Percentiles rank a stretch among this genome's conserved stretches.
phyloP scores from a whole-genome alignment of 2,888 invertebrate species.

The Malthinus flaveolus region DNA sequence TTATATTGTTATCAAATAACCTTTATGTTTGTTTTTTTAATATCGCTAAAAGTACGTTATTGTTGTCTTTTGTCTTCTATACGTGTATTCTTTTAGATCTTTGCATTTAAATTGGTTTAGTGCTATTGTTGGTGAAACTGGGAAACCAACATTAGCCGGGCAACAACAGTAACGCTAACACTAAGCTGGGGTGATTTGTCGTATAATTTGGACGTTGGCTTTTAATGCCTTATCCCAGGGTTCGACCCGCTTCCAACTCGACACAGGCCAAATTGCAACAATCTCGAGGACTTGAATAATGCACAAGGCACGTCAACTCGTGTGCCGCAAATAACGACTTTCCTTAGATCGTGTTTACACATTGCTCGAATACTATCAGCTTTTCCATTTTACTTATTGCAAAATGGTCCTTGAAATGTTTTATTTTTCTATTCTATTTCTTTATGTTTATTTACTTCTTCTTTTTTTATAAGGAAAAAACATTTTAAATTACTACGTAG shows the following conservation, averaged over 20 bases:
- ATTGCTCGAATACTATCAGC: slow-evolving; percentile 15
- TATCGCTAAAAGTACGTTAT: too few relatives aligned
- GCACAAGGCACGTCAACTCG: slow-evolving; percentile 21
- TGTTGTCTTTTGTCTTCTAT: neutral
- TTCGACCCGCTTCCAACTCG: slow-evolving; percentile 7
- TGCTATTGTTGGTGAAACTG: slow-evolving; percentile 8
- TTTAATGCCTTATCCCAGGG: slow-evolving; percentile 20
- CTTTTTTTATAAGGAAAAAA: too few relatives aligned
- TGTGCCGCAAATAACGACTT: slow-evolving; percentile 21
- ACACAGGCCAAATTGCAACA: slow-evolving; percentile 24
- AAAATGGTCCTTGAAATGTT: neutral
- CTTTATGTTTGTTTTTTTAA: neutral
- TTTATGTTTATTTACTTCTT: too few relatives aligned
- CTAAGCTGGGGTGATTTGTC: slow-evolving; percentile 37
- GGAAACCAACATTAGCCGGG: slow-evolving; percentile 10
- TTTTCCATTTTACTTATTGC: slow-evolving; percentile 7
- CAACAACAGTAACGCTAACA: slow-evolving; percentile 24
- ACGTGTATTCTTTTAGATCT: slow-evolving; percentile 7
- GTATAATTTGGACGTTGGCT: slow-evolving; percentile 36
- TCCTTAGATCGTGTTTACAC: slow-evolving; percentile 20
- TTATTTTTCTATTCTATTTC: too few relatives aligned
- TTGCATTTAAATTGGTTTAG: slow-evolving; percentile 18
- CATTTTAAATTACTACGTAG: too few relatives aligned
- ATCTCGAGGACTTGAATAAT: slow-evolving; percentile 27
- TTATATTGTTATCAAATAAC: too few relatives aligned